Conservation (phyloP, 2,113 vertebrate species). For the cat (Felis catus) region DNA sequence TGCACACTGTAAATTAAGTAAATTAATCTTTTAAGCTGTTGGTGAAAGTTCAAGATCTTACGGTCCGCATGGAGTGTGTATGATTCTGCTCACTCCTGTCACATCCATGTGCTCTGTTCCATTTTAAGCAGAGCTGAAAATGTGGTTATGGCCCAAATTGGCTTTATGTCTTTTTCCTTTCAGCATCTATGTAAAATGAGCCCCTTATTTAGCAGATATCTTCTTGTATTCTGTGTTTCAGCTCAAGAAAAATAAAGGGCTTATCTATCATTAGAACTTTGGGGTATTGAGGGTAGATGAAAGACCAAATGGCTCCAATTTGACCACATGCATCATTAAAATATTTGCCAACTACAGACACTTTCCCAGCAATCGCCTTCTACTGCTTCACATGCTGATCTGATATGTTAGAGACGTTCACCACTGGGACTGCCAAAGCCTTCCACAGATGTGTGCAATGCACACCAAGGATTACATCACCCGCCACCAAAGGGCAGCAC, state of each 20-base stretch:
- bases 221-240: slow-evolving; percentile 62
- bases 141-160: neutral
- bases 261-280: slow-evolving; percentile 69
- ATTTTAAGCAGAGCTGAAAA: slow-evolving; percentile 51
- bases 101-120: neutral
- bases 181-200: slow-evolving; percentile 56
- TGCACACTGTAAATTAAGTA: slow-evolving; percentile 43
- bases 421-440: neutral
- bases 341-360: slow-evolving; percentile 56
- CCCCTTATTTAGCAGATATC: slow-evolving; percentile 38
- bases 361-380: slow-evolving; percentile 16
- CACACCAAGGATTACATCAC: slow-evolving; percentile 25
- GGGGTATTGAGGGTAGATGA: neutral
- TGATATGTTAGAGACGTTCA: neutral
- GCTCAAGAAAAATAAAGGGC: slow-evolving; percentile 64
- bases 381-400: slow-evolving; percentile 40
- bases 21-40: slow-evolving; percentile 63
- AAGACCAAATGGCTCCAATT: slow-evolving; percentile 55
- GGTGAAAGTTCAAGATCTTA: slow-evolving; percentile 46
- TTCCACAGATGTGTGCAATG: neutral
- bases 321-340: neutral
- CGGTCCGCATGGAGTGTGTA: neutral
- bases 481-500: neutral
- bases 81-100: neutral
- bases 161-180: slow-evolving; percentile 58